Base-by-base conservation (phyloP, 1,140 invertebrate genomes). In the Dendrolimus kikuchii region DNA sequence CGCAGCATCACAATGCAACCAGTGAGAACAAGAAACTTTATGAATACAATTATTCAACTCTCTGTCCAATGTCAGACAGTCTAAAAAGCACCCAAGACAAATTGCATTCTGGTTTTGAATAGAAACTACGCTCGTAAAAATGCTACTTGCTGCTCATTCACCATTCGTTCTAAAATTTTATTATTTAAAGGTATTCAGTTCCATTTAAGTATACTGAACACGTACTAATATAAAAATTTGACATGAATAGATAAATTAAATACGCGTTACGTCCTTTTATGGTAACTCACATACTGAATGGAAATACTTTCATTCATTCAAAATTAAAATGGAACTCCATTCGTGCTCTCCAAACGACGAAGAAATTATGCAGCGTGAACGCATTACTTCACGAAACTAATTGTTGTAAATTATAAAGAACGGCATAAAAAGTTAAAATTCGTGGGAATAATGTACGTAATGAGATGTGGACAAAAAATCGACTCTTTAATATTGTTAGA, bases 301-400 rank as follows among this genome's bases (percentile, higher is more conserved):
- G 7, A 50, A 42, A 23, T 65, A 51, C 51, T 55, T 49, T 64
- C 68, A 63, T 70, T 70, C 64, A 78, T 74, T 71, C 68, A 68
- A 71, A 76, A 76, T 70, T 68, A 73, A 75, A 80, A 68, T 60
- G 57, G 64, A 66, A 72, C 55, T 60, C 52, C 43, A 57, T 75
- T 54, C 55, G 58, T 57, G 55, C 53, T 47, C 53, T 53, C 40
- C 66, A 60, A 71, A 69, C 59, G 64, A 70, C 49, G 46, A 59
- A 62, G 68, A 75, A 80, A 80, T 84, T 86, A 84, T 86, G 74
- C 81, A 77, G 82, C 79, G 82, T 86, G 81, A 84, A 84, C 79
- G 61, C 74, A 78, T 86, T 80, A 73, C 74, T 68, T 71, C 58
- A 71, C 66, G 68, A 77, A 76, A 71, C 63, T 83, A 77, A 86